Evolutionary conservation across 2,797 vertebrate species (phyloP), one percentile per base, ranked within the genome.

Genomic region (Heterohyrax brucei): DNA sequence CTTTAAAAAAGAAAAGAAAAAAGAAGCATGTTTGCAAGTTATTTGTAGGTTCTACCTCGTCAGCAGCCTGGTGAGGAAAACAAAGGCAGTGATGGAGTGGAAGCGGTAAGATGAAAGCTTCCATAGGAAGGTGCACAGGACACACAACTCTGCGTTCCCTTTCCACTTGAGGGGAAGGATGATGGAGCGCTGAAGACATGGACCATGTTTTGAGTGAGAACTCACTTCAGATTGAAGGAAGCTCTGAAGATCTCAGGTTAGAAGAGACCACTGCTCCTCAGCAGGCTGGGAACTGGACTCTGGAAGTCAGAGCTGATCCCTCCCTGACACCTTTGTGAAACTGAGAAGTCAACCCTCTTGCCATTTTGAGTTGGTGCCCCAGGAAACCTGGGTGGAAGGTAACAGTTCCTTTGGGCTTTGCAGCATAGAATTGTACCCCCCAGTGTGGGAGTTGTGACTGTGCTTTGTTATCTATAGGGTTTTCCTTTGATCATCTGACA

Each of bases 241-340:
- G 0, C 0, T 48, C 59, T 0, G 68, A 76, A 56, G 72, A n/a
- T 2, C 6, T 0, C 2, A 10, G 73, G 89, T 24, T 3, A 12
- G 7, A 56, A 61, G 76, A 56, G 59, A 73, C 53, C 5, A 1
- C 78, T 16, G 0, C 19, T 56, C 80, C 73, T 92, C 66, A 81
- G 44, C 73, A 46, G 39, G 3, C 9, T 56, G 72, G 24, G 59
- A 0, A 22, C 14, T 6, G 26, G 1, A 0, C 48, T 0, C 3
- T 26, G 53, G 76, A 66, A 21, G 50, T 66, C 56, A 12, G 59
- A 30, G 64, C 28, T 0, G 2, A 16, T 2, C 28, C 61, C 39
- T 56, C 3, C 6, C 64, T 70, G 83, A 50, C 66, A 33, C 30
- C 33, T 7, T 30, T 18, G 28, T 68, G 53, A 91, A 39, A 33